These are phyloP conservation scores for Pterophyllum scalare DNA, from an alignment of 2,113 vertebrate genomes.

Conservation along the genomic window DNA sequence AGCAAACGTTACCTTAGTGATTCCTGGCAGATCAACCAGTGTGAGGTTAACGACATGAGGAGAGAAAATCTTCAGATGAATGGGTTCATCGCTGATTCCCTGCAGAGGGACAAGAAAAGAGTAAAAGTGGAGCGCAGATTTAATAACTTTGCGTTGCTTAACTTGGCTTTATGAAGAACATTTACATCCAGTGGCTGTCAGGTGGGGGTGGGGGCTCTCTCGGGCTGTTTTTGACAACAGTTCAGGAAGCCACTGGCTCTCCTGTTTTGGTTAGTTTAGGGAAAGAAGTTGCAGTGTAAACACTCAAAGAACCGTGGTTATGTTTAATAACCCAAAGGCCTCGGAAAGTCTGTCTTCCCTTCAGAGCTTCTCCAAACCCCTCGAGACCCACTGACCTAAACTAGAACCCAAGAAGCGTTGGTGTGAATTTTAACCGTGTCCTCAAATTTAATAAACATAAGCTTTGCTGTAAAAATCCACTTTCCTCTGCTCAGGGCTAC, in stretches of 20 bases:
- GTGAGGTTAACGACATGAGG: conserved; percentile 97
- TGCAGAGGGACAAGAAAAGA: conserved; percentile 68
- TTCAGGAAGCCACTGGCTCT: not conserved
- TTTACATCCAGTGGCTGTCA: too few relatives aligned
- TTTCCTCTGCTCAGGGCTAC: not conserved
- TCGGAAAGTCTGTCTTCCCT: not conserved
- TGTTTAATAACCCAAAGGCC: not conserved
- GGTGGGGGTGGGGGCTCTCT: too few relatives aligned
- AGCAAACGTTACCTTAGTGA: conserved; percentile 90
- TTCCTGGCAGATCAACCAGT: conserved; percentile 97
- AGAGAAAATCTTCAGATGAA: conserved; percentile 98
- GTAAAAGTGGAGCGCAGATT: not conserved
- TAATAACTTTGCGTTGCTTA: not conserved
- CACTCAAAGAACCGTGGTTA: not conserved
- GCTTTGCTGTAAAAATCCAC: conserved; percentile 10
- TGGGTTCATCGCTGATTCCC: conserved; percentile 97
- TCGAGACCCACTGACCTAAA: not conserved
- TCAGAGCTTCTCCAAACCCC: not conserved
- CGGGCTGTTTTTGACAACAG: not conserved
- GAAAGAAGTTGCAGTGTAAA: not conserved
- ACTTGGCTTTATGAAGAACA: not conserved
- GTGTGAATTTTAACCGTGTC: conserved; percentile 6
- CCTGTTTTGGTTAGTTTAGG: not conserved
- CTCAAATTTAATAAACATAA: conserved; percentile 15
- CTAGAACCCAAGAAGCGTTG: not conserved